These are phyloP conservation scores for Sesia apiformis DNA, from an alignment of 2,888 invertebrate genomes.

Conservation along the genomic window DNA sequence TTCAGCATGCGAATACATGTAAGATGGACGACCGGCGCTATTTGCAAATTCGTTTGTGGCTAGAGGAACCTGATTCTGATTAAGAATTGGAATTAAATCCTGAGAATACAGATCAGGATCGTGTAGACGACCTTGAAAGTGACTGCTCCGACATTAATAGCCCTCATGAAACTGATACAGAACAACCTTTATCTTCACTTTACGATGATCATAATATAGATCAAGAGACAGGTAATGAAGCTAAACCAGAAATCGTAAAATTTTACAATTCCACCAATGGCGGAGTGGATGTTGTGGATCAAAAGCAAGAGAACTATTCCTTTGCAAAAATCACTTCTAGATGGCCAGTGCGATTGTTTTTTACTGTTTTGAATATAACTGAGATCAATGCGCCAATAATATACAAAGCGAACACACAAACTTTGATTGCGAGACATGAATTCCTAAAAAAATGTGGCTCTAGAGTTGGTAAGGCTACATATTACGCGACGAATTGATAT, in stretches of 20 bases:
- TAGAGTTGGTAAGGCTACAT: too few species aligned
- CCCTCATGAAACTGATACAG: neutral
- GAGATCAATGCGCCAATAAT: neutral
- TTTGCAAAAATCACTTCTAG: neutral
- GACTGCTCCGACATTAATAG: neutral
- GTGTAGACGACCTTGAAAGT: too few species aligned
- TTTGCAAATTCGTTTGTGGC: too few species aligned
- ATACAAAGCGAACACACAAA: too few species aligned
- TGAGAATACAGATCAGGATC: too few species aligned
- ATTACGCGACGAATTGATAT: too few species aligned
- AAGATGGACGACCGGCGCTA: too few species aligned
- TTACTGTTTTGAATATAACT: neutral
- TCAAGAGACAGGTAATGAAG: neutral
- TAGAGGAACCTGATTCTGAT: too few species aligned
- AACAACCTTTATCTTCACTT: neutral
- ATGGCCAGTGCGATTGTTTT: slow-evolving; percentile 1
- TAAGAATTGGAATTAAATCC: too few species aligned
- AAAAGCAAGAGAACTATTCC: neutral
- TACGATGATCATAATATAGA: neutral
- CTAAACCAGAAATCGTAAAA: neutral
- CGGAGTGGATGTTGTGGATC: neutral
- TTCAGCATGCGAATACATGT: too few species aligned
- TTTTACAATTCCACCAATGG: slow-evolving; percentile 1
- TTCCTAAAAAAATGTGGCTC: too few species aligned
- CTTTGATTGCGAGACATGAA: too few species aligned